Percentiles rank a stretch among this genome's conserved stretches.
phyloP scores from a whole-genome alignment of 2,797 vertebrate species.

The Hoplostethus atlanticus region DNA sequence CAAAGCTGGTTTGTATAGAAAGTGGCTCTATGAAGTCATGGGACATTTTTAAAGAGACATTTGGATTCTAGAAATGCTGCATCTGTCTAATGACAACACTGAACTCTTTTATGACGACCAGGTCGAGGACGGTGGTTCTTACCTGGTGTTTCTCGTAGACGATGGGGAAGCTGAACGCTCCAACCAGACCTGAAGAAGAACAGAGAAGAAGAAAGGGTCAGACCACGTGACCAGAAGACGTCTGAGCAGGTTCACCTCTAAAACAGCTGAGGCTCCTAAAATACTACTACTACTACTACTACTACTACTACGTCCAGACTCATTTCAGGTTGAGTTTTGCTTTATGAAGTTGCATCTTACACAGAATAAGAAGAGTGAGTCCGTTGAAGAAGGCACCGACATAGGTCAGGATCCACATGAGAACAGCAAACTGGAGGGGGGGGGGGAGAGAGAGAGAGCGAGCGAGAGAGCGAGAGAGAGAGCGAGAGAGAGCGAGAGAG shows the following conservation, averaged over 20 bases:
- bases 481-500: too few relatives aligned
- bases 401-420: constrained; percentile 99
- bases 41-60: too few relatives aligned
- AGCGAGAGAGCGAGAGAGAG: too few relatives aligned
- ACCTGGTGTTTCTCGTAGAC: constrained; percentile 98
- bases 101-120: too few relatives aligned
- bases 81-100: too few relatives aligned
- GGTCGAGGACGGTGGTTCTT: constrained; percentile 22
- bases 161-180: constrained; percentile 93
- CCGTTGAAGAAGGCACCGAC: constrained; percentile 98
- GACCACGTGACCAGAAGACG: background rate
- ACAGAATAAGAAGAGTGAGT: constrained; percentile 94
- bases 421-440: constrained; percentile 88
- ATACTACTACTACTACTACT: too few relatives aligned
- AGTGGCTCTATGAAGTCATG: too few relatives aligned
- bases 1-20: too few relatives aligned
- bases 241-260: background rate
- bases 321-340: background rate
- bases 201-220: background rate
- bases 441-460: too few relatives aligned
- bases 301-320: too few relatives aligned
- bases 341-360: constrained; percentile 80
- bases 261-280: background rate
- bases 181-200: constrained; percentile 88
- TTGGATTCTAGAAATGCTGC: too few relatives aligned